Percentiles rank a stretch among this genome's conserved stretches.
These are phyloP conservation scores for Yasuhikotakia modesta DNA, from an alignment of 2,797 vertebrate species.

Conservation along the genomic window DNA sequence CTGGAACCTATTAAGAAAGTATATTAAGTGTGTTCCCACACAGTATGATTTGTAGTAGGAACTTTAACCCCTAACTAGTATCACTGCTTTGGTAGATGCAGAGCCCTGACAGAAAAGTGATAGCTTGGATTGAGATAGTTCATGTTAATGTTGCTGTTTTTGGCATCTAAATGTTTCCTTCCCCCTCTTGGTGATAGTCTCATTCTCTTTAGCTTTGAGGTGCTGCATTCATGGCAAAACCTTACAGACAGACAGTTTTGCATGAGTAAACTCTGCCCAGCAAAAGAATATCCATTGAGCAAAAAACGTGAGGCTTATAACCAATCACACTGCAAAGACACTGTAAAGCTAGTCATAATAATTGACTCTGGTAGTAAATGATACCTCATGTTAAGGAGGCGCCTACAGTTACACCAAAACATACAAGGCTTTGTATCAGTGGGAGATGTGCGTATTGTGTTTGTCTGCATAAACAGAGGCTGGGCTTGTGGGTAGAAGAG, in stretches of 20 bases:
- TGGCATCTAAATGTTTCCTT: slow-evolving; percentile 49
- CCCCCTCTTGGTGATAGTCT: slow-evolving; percentile 28
- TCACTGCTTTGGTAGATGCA: slow-evolving; percentile 69
- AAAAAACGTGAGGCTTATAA: no score
- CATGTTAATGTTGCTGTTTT: slow-evolving; percentile 68
- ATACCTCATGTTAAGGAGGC: slow-evolving; percentile 13
- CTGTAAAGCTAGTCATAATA: slow-evolving; percentile 34
- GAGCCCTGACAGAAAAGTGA: slow-evolving; percentile 73
- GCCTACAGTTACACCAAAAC: slow-evolving; percentile 19
- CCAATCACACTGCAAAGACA: slow-evolving; percentile 34
- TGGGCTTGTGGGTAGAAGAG: slow-evolving; percentile 66
- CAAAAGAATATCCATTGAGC: no score
- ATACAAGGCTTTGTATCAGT: slow-evolving; percentile 58
- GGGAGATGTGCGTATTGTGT: slow-evolving; percentile 72
- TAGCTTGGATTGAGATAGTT: slow-evolving; percentile 77
- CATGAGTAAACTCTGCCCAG: slow-evolving; percentile 16
- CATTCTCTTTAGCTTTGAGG: slow-evolving; percentile 24
- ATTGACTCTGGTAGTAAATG: slow-evolving; percentile 35
- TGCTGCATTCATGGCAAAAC: slow-evolving; percentile 20
- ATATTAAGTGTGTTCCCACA: slow-evolving; percentile 73
- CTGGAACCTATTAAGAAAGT: slow-evolving; percentile 77
- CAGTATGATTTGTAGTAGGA: slow-evolving; percentile 76
- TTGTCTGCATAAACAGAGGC: slow-evolving; percentile 71
- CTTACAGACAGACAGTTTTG: no score
- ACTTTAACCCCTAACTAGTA: slow-evolving; percentile 74